phyloP scores from a whole-genome alignment of 2,888 invertebrate genomes.

The Nemapogon koenigi region DNA sequence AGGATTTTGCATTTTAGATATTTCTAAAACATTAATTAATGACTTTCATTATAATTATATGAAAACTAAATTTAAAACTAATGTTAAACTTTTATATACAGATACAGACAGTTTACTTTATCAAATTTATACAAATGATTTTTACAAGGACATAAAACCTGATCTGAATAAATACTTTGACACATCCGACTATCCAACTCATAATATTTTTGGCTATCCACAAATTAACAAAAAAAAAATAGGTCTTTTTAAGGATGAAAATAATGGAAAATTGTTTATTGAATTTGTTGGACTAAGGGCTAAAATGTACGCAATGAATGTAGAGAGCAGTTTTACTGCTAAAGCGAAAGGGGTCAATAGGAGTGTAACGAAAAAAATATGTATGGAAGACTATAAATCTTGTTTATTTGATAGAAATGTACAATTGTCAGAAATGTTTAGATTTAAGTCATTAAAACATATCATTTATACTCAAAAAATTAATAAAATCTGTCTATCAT shows the following conservation, averaged over 20 bases:
- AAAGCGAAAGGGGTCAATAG: conserved; percentile 20
- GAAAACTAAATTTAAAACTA: conserved; percentile 14
- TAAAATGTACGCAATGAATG: conserved; percentile 22
- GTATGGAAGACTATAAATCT: conserved; percentile 15
- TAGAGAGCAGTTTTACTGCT: conserved; percentile 13
- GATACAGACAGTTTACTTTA: conserved; percentile 22
- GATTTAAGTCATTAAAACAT: conserved; percentile 5
- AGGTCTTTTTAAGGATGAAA: conserved; percentile 23
- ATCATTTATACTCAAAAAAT: too few species aligned
- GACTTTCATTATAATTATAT: conserved; percentile 19
- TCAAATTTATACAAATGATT: conserved; percentile 18
- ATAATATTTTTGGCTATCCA: conserved; percentile 23
- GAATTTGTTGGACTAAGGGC: conserved; percentile 22
- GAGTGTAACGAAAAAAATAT: conserved; percentile 15
- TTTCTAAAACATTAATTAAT: conserved; percentile 19
- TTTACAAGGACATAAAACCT: conserved; percentile 19
- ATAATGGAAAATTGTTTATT: conserved; percentile 18
- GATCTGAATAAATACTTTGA: conserved; percentile 18
- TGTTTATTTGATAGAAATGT: conserved; percentile 10
- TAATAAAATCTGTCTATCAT: too few species aligned
- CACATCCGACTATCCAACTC: conserved; percentile 21
- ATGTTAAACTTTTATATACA: conserved; percentile 15
- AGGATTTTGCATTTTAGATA: conserved; percentile 18
- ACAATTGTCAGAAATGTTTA: not conserved
- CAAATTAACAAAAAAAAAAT: conserved; percentile 21